Conservation (phyloP, 2,113 vertebrate genomes). For the Tauraco erythrolophus region DNA sequence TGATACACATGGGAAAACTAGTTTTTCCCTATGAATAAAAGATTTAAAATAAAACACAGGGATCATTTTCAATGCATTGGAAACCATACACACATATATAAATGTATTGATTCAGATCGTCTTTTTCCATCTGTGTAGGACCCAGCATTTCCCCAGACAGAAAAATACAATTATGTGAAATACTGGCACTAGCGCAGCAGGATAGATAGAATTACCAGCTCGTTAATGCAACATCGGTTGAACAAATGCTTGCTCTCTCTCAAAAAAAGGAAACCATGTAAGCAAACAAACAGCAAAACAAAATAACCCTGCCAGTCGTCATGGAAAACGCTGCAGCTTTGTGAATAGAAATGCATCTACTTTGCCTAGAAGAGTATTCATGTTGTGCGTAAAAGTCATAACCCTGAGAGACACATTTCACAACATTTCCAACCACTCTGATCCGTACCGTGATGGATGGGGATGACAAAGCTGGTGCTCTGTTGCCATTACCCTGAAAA, state of each 20-base stretch:
- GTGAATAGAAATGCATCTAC: not conserved
- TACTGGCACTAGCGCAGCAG: not conserved
- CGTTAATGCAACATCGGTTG: constrained; percentile 8
- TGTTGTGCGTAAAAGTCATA: not conserved
- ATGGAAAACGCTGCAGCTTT: not conserved
- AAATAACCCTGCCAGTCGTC: not conserved
- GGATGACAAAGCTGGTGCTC: not conserved
- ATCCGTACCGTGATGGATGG: not conserved
- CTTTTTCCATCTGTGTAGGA: not conserved
- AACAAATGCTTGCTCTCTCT: not conserved
- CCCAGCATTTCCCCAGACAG: not conserved
- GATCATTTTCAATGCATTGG: not conserved
- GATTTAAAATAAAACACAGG: not conserved
- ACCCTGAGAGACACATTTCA: not conserved
- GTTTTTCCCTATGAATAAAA: not conserved
- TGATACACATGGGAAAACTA: not conserved
- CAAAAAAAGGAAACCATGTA: not conserved
- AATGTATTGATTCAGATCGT: not conserved
- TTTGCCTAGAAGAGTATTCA: not conserved
- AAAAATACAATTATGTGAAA: not conserved
- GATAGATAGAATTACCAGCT: constrained; percentile 13
- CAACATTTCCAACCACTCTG: not conserved
- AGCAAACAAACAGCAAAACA: constrained; percentile 12
- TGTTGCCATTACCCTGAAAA: not conserved
- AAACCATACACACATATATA: not conserved